Conservation (phyloP, 1,140 invertebrate species). For the Cecropterus lyciades region DNA sequence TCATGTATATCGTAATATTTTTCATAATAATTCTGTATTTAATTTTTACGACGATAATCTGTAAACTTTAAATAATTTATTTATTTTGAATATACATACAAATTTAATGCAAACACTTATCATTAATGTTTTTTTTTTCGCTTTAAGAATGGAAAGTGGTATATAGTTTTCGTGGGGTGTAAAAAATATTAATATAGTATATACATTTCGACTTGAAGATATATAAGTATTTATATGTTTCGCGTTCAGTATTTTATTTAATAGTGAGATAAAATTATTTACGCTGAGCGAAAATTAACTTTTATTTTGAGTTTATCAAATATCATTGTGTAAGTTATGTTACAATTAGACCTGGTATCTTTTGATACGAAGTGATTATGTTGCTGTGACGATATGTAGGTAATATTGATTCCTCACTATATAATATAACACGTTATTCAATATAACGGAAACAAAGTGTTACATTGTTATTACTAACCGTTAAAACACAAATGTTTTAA, state of each 20-base stretch:
- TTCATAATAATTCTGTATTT: too few species aligned
- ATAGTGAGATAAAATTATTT: constrained; percentile 65
- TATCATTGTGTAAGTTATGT: constrained; percentile 52
- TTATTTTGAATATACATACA: too few species aligned
- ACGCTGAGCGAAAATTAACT: constrained; percentile 66
- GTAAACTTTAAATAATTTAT: too few species aligned
- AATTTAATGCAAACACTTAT: too few species aligned
- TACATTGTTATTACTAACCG: too few species aligned
- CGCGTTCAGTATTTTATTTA: constrained; percentile 65
- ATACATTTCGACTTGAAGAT: constrained; percentile 50
- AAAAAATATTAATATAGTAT: neutral
- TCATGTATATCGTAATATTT: too few species aligned
- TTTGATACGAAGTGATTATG: constrained; percentile 76
- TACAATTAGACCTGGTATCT: constrained; percentile 60
- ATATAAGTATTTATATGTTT: constrained; percentile 47
- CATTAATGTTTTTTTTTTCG: too few species aligned
- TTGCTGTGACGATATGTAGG: constrained; percentile 71
- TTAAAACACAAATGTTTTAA: neutral
- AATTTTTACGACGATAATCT: too few species aligned
- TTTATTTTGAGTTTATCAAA: constrained; percentile 47
- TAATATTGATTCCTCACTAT: constrained; percentile 42
- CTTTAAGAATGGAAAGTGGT: too few species aligned
- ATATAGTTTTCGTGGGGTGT: neutral
- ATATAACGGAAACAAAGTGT: too few species aligned
- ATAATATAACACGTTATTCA: constrained; percentile 9